Base-by-base conservation (phyloP, 1,140 invertebrate species). In the Stegodyphus dumicola region DNA sequence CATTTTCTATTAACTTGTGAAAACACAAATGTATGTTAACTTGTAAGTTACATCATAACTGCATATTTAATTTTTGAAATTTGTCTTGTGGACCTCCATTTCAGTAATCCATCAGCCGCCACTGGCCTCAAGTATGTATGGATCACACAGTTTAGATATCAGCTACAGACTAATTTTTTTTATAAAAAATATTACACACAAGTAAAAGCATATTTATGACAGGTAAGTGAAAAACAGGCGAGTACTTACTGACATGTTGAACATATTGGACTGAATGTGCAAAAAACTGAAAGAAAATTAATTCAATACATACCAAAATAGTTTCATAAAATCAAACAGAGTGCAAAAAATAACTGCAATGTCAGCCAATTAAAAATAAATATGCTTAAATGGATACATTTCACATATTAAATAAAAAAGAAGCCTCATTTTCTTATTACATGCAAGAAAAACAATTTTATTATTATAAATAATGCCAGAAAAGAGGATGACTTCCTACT, bases 191-290 rank as follows among this genome's bases (percentile, higher is more conserved):
- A 60, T 60, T 60, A 60, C 56, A 60, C 56, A 60, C 9, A 10
- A 60, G 56, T 60, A 60, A 60, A 60, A 60, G 56, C 15, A 60
- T 60, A 60, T 10, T 10, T 33, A 33, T 33, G 33, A 3, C 33
- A 33, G 33, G 33, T 33, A 33, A 33, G 33, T 33, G 33, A 33
- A 33, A 15, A 60, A 60, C 9, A 60, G 33, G 33, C 7, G 2
- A 77, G 53, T 74, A 83, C 80, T 83, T 83, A 83, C 86, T 98
- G 95, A 90, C 97, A 99, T 65, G 97, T 99, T 56, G 96, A 97
- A 90, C 97, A 99, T 87, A 99, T 98, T 4, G 97, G 97, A 91
- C 95, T 97, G 90, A 98, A 98, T 90, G 97, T 96, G 91, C 98
- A 99, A 90, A 98, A 99, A 88, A 99, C 96, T 96, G 92, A 89